A percentile compares a stretch with the other conserved stretches of the same genome.
phyloP scores from a whole-genome alignment of 2,888 invertebrate species.

The Bembecia ichneumoniformis region DNA sequence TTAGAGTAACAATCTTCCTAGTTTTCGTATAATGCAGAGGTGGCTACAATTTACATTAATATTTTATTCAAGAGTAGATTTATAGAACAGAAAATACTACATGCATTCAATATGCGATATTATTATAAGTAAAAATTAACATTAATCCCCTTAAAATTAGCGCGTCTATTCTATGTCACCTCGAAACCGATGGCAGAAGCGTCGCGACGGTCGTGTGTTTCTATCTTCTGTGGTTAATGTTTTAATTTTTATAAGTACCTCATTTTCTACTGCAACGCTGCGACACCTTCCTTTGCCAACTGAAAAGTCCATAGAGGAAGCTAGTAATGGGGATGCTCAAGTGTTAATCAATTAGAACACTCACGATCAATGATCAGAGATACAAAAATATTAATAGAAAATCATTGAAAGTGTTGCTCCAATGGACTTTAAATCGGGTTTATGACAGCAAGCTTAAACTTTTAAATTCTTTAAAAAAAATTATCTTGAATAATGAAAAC shows the following conservation, averaged over 20 bases:
- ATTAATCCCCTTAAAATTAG: conserved; percentile 30
- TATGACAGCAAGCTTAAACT: conserved; percentile 33
- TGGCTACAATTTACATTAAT: conserved; percentile 44
- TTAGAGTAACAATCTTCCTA: conserved; percentile 52
- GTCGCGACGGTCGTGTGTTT: conserved; percentile 14
- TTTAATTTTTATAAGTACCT: conserved; percentile 65
- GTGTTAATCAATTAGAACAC: conserved; percentile 22
- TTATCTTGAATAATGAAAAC: neutral
- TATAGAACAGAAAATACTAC: conserved; percentile 23
- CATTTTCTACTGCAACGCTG: conserved; percentile 27
- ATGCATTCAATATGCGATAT: conserved; percentile 15
- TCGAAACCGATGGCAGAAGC: conserved; percentile 39
- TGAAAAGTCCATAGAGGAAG: conserved; percentile 69
- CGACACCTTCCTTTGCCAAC: conserved; percentile 51
- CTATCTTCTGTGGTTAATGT: conserved; percentile 11
- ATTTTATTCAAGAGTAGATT: neutral
- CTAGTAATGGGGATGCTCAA: conserved; percentile 45
- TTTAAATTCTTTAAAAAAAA: neutral
- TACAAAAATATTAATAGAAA: conserved; percentile 9
- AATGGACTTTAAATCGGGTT: conserved; percentile 27
- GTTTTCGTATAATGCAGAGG: conserved; percentile 37
- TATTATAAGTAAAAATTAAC: conserved; percentile 23
- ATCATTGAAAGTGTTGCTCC: conserved; percentile 38
- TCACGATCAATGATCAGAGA: conserved; percentile 24
- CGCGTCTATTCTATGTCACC: conserved; percentile 62